Evolutionary conservation across 2,797 vertebrate species (phyloP).

Genomic region (Ispidina picta): DNA sequence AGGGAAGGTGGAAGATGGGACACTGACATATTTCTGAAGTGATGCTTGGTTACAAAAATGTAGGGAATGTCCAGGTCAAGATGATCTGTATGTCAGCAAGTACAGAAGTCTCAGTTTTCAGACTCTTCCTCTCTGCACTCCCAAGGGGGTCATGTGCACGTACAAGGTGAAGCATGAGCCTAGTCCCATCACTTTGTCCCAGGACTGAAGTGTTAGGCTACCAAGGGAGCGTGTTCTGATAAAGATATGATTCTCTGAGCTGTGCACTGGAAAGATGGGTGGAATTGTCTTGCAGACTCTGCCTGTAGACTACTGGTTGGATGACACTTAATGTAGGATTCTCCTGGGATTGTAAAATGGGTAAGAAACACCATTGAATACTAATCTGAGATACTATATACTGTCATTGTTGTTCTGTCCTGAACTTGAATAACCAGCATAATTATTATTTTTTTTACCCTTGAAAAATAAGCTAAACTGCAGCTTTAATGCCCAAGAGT

Average conservation of each 20-base stretch:
- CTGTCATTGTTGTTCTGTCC: neutral
- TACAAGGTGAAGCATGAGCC: neutral
- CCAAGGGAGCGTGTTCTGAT: neutral
- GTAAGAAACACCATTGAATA: neutral
- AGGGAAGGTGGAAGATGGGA: neutral
- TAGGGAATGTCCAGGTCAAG: neutral
- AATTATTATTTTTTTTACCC: too few species aligned
- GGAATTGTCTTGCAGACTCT: neutral
- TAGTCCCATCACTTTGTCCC: neutral
- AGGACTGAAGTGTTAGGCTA: neutral
- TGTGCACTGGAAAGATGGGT: neutral
- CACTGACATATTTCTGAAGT: neutral
- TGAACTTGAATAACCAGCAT: neutral
- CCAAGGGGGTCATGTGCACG: neutral
- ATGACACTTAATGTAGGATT: neutral
- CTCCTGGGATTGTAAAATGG: neutral
- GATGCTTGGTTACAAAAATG: neutral
- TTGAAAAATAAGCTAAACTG: neutral
- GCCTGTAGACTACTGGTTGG: neutral
- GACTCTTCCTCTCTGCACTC: neutral
- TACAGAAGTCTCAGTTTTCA: neutral
- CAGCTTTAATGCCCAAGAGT: neutral
- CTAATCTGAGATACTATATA: neutral
- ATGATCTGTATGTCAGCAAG: neutral
- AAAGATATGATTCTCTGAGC: neutral